A percentile compares a stretch with the other conserved stretches of the same genome.
phyloP scores from a whole-genome alignment of 2,797 vertebrate species.

The Pogoniulus pusillus region DNA sequence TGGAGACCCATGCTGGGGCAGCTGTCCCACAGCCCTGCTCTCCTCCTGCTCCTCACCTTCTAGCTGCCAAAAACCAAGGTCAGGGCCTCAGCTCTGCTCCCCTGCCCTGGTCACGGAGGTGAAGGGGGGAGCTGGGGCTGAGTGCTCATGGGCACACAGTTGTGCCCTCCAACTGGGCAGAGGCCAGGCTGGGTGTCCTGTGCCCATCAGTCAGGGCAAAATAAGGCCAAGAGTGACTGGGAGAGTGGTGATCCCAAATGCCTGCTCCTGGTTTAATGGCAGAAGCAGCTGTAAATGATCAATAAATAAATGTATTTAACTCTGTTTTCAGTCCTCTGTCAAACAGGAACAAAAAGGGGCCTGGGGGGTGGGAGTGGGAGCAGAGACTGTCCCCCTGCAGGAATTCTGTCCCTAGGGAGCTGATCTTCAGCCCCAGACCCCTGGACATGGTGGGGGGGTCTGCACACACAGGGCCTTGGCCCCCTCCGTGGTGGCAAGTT shows the following conservation, averaged over 20 bases:
- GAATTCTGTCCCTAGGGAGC: fast-evolving
- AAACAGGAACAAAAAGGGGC: not conserved
- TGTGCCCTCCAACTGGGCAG: fast-evolving
- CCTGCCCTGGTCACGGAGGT: fast-evolving
- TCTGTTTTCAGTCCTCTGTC: constrained; percentile 2
- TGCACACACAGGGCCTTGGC: not conserved
- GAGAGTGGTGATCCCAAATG: not conserved
- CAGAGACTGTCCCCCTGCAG: fast-evolving
- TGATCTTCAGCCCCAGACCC: fast-evolving
- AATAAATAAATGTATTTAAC: constrained; percentile 31
- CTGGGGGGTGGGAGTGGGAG: not conserved
- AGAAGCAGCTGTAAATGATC: constrained; percentile 15
- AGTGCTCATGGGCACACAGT: not conserved
- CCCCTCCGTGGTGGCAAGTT: fast-evolving
- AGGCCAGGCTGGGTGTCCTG: no score
- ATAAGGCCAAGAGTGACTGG: fast-evolving
- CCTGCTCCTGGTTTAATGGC: not conserved
- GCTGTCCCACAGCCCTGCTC: not conserved
- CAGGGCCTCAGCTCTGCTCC: fast-evolving
- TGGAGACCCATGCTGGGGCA: not conserved
- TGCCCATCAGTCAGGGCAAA: fast-evolving
- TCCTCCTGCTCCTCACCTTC: not conserved
- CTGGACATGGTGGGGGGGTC: no score
- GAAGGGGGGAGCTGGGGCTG: not conserved
- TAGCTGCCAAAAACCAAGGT: not conserved